Evolutionary conservation across 2,888 invertebrate species (phyloP), one percentile per base, ranked within the genome.

Genomic region (Noctua janthe): DNA sequence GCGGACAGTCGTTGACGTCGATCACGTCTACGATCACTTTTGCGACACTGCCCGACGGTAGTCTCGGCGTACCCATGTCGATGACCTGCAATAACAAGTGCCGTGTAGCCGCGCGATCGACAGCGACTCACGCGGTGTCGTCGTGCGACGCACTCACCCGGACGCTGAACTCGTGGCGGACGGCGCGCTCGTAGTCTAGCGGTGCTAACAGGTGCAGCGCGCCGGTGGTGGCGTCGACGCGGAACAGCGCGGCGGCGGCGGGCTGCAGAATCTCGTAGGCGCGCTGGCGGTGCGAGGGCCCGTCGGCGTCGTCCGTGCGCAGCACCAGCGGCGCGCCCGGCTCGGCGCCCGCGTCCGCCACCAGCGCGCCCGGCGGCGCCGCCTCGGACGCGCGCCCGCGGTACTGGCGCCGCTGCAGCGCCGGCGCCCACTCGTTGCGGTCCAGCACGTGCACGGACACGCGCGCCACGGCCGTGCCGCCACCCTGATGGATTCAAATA

Each of bases 1-100:
- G 99, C n/a, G 99, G 98, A 90, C 99, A 98, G 93, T 99, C 99
- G 95, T 99, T 99, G 11, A 99, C 98, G 95, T 99, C 99, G 11
- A 96, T 97, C 54, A 99, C 98, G 80, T 97, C 96, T 49, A 99
- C 98, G 85, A 97, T 96, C 23, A 99, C 99, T 83, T 97, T 97
- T 0, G 99, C 99, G 20, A 98, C 98, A 78, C 98, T 98, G 90
- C 98, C 98, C 0, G 99, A 98, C 43, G 98, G 98, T 47, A 99
- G 96, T 75, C 98, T 98, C 4, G 99, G 99, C 85, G 98, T 89
- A 8, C 90, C 99, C 93, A 98, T 97, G 95, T 99, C 99, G 56
- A 98, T 97, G 5, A 98, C 98, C 97, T 97, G 84, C 23, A 49
- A 76, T 0, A 69, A 51, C 20, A 0, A 69, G 39, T 13, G 15